Conservation (phyloP, 2,113 vertebrate genomes). For the Axis porcinus region DNA sequence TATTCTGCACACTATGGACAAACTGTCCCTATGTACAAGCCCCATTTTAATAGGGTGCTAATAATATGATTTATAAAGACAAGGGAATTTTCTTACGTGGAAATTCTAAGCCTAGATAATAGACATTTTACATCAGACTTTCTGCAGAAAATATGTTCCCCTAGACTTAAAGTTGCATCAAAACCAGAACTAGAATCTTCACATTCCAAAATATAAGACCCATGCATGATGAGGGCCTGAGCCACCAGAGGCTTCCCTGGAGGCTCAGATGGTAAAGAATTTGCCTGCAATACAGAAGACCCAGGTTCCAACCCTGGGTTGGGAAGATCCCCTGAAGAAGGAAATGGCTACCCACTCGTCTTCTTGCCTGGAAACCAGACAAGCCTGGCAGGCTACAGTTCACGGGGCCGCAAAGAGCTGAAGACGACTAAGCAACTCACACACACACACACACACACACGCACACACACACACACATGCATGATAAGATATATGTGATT, state of each 20-base stretch:
- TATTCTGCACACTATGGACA: not conserved
- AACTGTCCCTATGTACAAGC: accelerated
- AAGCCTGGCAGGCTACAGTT: not conserved
- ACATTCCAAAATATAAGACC: not conserved
- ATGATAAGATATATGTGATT: not conserved
- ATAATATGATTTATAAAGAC: not conserved
- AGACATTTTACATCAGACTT: not conserved
- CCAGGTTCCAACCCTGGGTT: not conserved
- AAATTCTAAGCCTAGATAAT: not conserved
- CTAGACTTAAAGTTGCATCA: not conserved
- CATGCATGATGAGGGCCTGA: not conserved
- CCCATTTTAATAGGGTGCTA: not conserved
- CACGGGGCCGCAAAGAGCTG: not conserved
- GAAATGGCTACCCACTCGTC: not conserved
- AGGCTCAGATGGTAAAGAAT: not conserved
- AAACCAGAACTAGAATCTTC: not conserved
- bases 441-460: not conserved
- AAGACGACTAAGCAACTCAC: not conserved
- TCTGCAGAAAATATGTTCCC: not conserved
- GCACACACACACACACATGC: not conserved
- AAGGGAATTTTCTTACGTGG: not conserved
- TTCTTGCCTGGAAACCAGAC: not conserved
- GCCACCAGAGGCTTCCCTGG: not conserved
- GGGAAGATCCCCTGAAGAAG: not conserved
- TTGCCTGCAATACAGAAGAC: not conserved